These are phyloP conservation scores for Bilobella aurantiaca DNA, from an alignment of 1,140 invertebrate species.

Conservation along the genomic window DNA sequence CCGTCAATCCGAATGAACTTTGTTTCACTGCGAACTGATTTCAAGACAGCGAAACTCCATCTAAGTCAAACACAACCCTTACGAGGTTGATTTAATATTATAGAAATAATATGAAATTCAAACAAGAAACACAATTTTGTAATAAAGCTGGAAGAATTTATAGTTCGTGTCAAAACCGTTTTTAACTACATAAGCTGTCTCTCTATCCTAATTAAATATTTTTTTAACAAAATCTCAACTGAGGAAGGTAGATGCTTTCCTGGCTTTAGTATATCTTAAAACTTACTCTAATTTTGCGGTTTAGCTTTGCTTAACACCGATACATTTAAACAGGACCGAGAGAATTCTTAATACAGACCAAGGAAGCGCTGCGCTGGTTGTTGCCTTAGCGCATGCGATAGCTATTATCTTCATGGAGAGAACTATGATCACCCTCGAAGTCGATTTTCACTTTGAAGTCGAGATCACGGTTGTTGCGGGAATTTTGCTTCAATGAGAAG, in stretches of 20 bases:
- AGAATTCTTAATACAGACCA: not conserved
- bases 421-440: slow-evolving; percentile 88
- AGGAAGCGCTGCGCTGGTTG: not conserved
- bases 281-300: not conserved
- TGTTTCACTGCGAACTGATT: slow-evolving; percentile 85
- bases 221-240: not conserved
- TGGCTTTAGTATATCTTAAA: too few relatives aligned
- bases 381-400: slow-evolving; percentile 90
- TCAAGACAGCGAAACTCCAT: slow-evolving; percentile 51
- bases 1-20: slow-evolving; percentile 77
- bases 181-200: too few relatives aligned
- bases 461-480: slow-evolving; percentile 89
- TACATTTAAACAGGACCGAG: not conserved
- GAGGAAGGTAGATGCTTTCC: not conserved
- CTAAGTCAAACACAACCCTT: not conserved
- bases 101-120: too few relatives aligned
- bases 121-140: too few relatives aligned
- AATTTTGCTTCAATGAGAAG: slow-evolving; percentile 90
- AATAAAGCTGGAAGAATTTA: too few relatives aligned
- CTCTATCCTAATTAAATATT: too few relatives aligned
- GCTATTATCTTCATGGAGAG: slow-evolving; percentile 75
- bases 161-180: too few relatives aligned
- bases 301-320: not conserved
- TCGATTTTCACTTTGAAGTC: slow-evolving; percentile 89
- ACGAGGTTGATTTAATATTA: not conserved